A percentile compares a stretch with the other conserved stretches of the same genome.
Conservation (phyloP, 2,797 vertebrate genomes). For the Etheostoma nigrum region DNA sequence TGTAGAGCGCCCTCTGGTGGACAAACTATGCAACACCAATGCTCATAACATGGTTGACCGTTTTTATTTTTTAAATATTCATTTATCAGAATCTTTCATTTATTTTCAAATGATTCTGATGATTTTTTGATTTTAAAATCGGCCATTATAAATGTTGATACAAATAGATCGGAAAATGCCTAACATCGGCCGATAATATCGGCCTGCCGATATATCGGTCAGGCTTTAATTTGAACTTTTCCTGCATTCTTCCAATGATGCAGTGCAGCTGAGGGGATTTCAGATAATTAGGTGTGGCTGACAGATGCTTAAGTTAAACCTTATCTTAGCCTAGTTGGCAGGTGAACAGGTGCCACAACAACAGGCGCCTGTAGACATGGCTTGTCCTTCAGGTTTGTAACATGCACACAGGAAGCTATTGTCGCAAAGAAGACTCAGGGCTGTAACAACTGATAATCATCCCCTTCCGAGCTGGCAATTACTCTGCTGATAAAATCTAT, state of each 20-base stretch:
- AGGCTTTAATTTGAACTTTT: neutral
- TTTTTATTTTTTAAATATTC: too few species aligned
- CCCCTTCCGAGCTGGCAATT: slow-evolving; percentile 9
- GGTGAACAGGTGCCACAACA: slow-evolving; percentile 45
- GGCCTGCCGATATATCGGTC: too few species aligned
- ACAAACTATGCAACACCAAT: too few species aligned
- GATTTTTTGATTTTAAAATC: too few species aligned
- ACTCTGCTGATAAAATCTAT: slow-evolving; percentile 32
- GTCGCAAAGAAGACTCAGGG: slow-evolving; percentile 12
- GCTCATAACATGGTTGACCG: too few species aligned
- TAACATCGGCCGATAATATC: too few species aligned
- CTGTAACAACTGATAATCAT: slow-evolving; percentile 50
- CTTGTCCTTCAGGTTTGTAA: slow-evolving; percentile 59
- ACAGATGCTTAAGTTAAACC: slow-evolving; percentile 51
- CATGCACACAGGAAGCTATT: slow-evolving; percentile 16
- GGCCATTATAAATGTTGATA: too few species aligned
- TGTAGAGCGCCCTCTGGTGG: too few species aligned
- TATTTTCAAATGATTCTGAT: too few species aligned
- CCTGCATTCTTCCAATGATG: neutral
- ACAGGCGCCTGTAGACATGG: slow-evolving; percentile 55
- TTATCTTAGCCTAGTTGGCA: slow-evolving; percentile 27
- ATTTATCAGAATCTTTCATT: too few species aligned
- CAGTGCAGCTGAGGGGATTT: slow-evolving; percentile 9
- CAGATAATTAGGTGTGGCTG: slow-evolving; percentile 44
- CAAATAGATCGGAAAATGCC: too few species aligned